Evolutionary conservation across 2,113 vertebrate genomes (phyloP), one percentile per base, ranked within the genome.

Genomic region (Nansenia antarctica): DNA sequence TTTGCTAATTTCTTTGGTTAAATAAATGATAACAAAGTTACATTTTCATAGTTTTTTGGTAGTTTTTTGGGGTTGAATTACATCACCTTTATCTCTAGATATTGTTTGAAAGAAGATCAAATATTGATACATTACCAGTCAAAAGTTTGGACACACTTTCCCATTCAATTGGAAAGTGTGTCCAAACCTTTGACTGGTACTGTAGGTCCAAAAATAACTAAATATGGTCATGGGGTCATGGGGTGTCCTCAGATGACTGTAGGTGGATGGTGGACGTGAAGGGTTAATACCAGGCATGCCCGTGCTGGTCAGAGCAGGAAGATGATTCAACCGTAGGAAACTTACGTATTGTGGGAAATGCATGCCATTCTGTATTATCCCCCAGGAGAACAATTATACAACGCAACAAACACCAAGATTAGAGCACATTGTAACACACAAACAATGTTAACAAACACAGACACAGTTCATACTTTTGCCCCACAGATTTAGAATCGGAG

Each of bases 281-380:
- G 88, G 89, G 92, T 95, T 95, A 95, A 93, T 91, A 91, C 55
- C 58, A 60, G 85, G 90, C 95, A 96, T 95, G 94, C 94, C 91
- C 91, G 87, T 88, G 62, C 86, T 93, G 42, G 55, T 90, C 67
- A 76, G 69, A 91, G 91, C 90, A 90, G 65, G 9, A 63, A 69
- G 91, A 92, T 87, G 84, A 85, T 92, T 90, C 87, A 89, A 85
- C 86, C 89, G 80, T 85, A 92, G 93, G 90, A 34, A 52, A 97
- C 95, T 96, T 96, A 95, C 94, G 92, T 96, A 96, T 95, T 92
- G 93, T 93, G 91, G 93, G 92, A 95, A 97, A 94, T 93, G 92
- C 94, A 95, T 94, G 94, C 92, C 93, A 92, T 94, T 96, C 94
- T 96, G 94, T 91, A 72, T 62, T 88, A 8, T 75, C 74, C 80